A percentile compares a stretch with the other conserved stretches of the same genome.
phyloP scores from a whole-genome alignment of 2,113 vertebrate genomes.

The Bufo bufo region DNA sequence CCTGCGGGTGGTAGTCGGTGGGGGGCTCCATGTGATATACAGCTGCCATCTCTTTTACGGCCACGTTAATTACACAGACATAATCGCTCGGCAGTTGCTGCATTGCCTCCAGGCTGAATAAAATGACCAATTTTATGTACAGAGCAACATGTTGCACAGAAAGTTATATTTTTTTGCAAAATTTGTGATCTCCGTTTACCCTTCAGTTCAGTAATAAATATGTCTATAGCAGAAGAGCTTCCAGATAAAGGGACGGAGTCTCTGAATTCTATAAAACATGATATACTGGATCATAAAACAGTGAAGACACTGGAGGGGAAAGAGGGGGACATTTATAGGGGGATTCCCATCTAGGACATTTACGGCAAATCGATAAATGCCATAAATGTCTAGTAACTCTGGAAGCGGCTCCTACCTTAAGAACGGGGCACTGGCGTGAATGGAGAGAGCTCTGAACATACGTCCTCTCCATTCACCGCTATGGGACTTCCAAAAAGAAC shows the following conservation, averaged over 20 bases:
- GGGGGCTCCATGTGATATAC: not conserved
- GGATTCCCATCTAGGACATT: too few species aligned
- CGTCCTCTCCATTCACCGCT: too few species aligned
- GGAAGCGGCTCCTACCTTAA: too few species aligned
- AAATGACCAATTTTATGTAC: constrained; percentile 15
- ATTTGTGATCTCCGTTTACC: not conserved
- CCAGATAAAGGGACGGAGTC: not conserved
- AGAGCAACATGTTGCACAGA: not conserved
- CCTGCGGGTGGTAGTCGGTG: not conserved
- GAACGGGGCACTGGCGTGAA: too few species aligned
- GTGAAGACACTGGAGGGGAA: too few species aligned
- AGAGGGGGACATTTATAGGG: too few species aligned
- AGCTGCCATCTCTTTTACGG: constrained; percentile 14
- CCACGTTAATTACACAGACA: constrained; percentile 24
- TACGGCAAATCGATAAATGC: too few species aligned
- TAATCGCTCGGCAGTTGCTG: not conserved
- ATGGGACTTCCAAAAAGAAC: too few species aligned
- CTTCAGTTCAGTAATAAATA: not conserved
- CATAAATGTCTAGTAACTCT: too few species aligned
- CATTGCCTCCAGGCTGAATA: not conserved
- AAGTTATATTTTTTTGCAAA: not conserved
- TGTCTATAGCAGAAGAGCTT: not conserved
- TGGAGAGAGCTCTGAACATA: too few species aligned
- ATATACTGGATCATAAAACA: not conserved
- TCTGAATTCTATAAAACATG: not conserved